phyloP scores from a whole-genome alignment of 2,888 invertebrate species.

The Atethmia centrago region DNA sequence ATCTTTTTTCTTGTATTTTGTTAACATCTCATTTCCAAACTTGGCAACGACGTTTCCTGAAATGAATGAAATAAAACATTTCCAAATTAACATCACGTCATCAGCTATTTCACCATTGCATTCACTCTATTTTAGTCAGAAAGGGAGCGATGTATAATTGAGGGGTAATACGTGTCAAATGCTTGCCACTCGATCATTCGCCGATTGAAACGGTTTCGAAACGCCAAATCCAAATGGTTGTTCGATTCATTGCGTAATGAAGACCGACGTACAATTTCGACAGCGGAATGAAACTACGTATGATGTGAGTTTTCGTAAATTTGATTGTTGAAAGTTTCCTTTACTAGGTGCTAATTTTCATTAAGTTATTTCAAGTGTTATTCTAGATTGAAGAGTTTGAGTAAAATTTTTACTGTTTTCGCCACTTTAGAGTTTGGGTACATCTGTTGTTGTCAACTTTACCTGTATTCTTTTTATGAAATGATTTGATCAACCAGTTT shows the following conservation, averaged over 20 bases:
- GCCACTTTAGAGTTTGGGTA: background rate
- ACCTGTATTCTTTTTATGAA: background rate
- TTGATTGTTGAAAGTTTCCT: slow-evolving; percentile 6
- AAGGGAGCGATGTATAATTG: slow-evolving; percentile 39
- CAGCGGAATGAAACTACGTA: slow-evolving; percentile 21
- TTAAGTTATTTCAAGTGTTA: background rate
- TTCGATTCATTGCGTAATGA: slow-evolving; percentile 54
- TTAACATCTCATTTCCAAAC: background rate
- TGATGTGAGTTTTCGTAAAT: slow-evolving; percentile 11
- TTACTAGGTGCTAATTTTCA: slow-evolving; percentile 1
- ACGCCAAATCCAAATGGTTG: slow-evolving; percentile 46
- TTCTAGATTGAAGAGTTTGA: background rate
- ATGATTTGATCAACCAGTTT: too few species aligned
- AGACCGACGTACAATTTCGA: slow-evolving; percentile 27
- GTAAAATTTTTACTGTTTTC: background rate
- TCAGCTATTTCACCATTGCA: slow-evolving; percentile 7
- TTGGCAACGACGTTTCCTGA: background rate
- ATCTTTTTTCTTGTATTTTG: too few species aligned
- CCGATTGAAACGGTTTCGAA: slow-evolving; percentile 39
- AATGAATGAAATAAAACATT: background rate
- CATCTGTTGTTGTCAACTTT: background rate
- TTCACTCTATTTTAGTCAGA: slow-evolving; percentile 11
- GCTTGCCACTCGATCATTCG: slow-evolving; percentile 54
- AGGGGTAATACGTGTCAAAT: slow-evolving; percentile 59
- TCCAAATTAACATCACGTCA: background rate